Base-by-base conservation (phyloP, 1,140 invertebrate species). In the Archivesica marissinica region DNA sequence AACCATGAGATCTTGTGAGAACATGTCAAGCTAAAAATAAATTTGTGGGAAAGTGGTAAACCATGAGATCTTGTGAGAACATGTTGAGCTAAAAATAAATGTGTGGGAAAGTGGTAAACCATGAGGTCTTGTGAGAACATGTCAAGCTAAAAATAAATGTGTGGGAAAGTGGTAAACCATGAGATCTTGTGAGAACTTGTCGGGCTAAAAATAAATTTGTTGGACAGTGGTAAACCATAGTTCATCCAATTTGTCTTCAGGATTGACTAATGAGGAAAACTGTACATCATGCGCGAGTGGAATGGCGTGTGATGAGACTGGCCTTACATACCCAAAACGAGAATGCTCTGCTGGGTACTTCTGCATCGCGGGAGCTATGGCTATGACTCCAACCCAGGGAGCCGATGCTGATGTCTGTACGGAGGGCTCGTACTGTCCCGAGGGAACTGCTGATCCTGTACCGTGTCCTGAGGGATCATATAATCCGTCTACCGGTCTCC, bases 331-430 rank as follows among this genome's bases (percentile, higher is more conserved):
- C 59, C 92, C 92, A 6, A 77, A 91, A 54, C 82, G 88, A 38
- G 88, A 88, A n/a, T 93, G 92, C 77, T 80, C 88, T 25, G 78
- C 90, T n/a, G 92, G 92, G 0, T 93, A 93, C 84, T 93, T 81
- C 87, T 93, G 92, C 83, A 74, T 88, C 25, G 74, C 78, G 11
- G 87, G 88, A 33, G 91, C 92, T 13, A 81, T 87, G 52, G 89
- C 90, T 4, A 92, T 89, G 11, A 92, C 91, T 44, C 92, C 92
- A 30, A 88, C 35, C 25, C 87, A 90, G 54, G 91, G 86, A 38
- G 52, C 79, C 0, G 78, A 82, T 75, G 92, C 91, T 78, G 89
- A 91, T 56, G 66, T 87, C 7, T 93, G 92, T 76, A 91, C 92
- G 28, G 82, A 89, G 13, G 92, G 91, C 3, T 88, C 78, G 7